A percentile compares a stretch with the other conserved stretches of the same genome.
These are phyloP conservation scores for Helogale parvula DNA, from an alignment of 2,113 vertebrate genomes.

Conservation along the genomic window DNA sequence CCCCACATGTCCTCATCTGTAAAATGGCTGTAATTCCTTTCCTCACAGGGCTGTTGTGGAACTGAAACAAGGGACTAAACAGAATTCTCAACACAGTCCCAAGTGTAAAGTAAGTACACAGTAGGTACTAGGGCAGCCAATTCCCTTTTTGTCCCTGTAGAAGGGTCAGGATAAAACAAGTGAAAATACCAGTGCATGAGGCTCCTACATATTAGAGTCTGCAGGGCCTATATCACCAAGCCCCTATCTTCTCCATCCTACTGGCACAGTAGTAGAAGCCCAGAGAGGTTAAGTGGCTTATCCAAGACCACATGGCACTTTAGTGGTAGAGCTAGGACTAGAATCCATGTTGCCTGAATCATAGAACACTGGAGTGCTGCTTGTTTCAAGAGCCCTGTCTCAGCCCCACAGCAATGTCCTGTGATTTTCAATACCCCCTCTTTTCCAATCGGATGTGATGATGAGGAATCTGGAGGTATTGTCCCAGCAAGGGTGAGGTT, in stretches of 20 bases:
- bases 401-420: not conserved
- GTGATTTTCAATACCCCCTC: not conserved
- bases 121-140: not conserved
- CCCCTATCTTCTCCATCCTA: not conserved
- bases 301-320: not conserved
- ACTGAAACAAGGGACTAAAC: slow-evolving; percentile 10
- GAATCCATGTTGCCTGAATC: not conserved
- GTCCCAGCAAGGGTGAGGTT: not conserved
- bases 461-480: not conserved
- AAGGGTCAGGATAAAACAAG: not conserved
- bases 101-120: not conserved
- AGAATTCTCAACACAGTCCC: not conserved
- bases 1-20: not conserved
- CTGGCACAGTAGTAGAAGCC: not conserved
- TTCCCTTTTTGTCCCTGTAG: not conserved
- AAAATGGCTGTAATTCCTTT: slow-evolving; percentile 6
- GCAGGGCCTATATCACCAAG: not conserved
- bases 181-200: not conserved
- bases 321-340: not conserved
- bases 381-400: not conserved
- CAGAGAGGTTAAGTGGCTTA: slow-evolving; percentile 2
- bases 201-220: not conserved
- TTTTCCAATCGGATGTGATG: not conserved
- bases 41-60: not conserved
- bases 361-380: not conserved